Base-by-base conservation (phyloP, 2,888 invertebrate species). In the Coenonympha arcania region DNA sequence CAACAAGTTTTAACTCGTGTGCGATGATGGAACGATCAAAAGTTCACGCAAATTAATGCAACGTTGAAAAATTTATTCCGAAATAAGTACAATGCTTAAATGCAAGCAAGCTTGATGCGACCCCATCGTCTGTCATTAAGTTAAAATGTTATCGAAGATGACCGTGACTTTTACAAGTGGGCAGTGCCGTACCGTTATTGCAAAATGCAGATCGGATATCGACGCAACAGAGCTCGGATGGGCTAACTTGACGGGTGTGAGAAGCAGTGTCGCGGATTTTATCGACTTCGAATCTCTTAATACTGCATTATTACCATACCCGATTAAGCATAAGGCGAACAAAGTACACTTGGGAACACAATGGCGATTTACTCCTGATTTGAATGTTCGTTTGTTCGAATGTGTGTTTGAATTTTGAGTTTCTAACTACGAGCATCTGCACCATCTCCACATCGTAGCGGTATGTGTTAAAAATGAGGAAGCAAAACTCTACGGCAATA, bases 121-220 rank as follows among this genome's bases (percentile, higher is more conserved):
- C 58, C 54, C 59, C 61, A 59, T 62, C 60, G 58, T 55, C 58
- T 60, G 59, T 60, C 59, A 62, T 63, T 64, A 63, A 60, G 55
- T 52, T 55, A 58, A 57, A 58, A 60, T 57, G 60, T 59, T 61
- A 58, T 60, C 56, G 55, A 50, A 47, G 56, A 57, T 58, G 60
- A 56, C 59, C 56, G 52, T 61, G 57, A 61, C 56, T 62, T 60
- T 61, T 63, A 43, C 68, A 69, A 66, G 69, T 68, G 69, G 68
- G 68, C 63, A 66, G 64, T 55, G 54, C 46, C 62, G 66, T 69
- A 72, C 78, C 76, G 79, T 79, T 81, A 76, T 68, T 66, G 63
- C 65, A 65, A 70, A 66, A 68, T 59, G 60, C 61, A 56, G 69
- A 71, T 71, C 72, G 69, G 69, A 75, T 73, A 72, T 73, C 71